phyloP scores from a whole-genome alignment of 1,140 invertebrate genomes.

The Palaemon carinicauda region DNA sequence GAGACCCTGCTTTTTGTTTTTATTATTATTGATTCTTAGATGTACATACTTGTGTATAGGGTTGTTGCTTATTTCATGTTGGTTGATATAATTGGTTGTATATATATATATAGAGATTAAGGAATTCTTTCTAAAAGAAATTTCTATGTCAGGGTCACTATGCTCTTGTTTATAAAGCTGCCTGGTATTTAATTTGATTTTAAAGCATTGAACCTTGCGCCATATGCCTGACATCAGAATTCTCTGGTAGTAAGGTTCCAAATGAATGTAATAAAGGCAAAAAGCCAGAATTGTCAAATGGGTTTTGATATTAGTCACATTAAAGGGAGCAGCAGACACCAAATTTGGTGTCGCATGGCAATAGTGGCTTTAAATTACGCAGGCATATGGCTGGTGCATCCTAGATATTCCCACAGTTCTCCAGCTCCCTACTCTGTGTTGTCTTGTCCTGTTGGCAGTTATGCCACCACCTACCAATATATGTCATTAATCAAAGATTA shows the following conservation, averaged over 20 bases:
- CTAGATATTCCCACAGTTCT: conserved; percentile 54
- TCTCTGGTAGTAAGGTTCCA: too few species aligned
- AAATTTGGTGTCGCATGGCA: background rate
- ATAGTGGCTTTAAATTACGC: conserved; percentile 1
- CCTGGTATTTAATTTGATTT: background rate
- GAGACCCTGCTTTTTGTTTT: background rate
- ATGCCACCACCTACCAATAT: conserved; percentile 47
- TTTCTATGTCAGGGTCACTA: conserved; percentile 31
- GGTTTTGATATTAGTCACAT: background rate
- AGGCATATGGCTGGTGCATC: conserved; percentile 56
- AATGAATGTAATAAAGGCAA: too few species aligned
- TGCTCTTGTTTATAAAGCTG: conserved; percentile 34
- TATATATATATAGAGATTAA: conserved; percentile 37
- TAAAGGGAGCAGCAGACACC: background rate
- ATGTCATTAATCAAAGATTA: conserved; percentile 46
- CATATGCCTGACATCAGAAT: conserved; percentile 38
- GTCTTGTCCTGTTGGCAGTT: conserved; percentile 52
- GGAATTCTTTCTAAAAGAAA: conserved; percentile 15
- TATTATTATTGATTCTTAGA: background rate
- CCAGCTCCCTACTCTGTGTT: conserved; percentile 51
- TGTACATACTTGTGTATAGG: conserved; percentile 54
- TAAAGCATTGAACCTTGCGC: background rate
- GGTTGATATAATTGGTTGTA: conserved; percentile 53
- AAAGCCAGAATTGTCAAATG: too few species aligned
- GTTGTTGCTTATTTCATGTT: conserved; percentile 49